Conservation (phyloP, 2,113 vertebrate genomes). For the Caranx ignobilis region DNA sequence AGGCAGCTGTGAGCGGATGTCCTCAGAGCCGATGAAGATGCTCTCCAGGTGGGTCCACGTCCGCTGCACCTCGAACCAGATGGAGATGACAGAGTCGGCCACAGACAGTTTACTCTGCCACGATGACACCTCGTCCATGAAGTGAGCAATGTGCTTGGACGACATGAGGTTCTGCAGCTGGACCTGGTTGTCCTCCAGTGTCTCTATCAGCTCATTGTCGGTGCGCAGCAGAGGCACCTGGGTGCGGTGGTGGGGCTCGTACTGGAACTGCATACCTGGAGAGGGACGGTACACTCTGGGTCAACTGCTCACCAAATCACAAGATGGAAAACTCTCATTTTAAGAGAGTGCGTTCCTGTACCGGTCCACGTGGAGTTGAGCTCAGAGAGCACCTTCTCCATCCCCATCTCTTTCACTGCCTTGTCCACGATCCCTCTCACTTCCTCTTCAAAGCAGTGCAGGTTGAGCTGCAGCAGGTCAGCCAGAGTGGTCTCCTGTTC, state of each 20-base stretch:
- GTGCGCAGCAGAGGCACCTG: conserved; percentile 85
- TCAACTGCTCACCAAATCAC: not conserved
- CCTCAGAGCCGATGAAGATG: conserved; percentile 96
- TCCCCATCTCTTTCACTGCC: conserved; percentile 78
- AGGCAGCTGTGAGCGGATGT: conserved; percentile 93
- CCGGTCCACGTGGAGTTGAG: conserved; percentile 79
- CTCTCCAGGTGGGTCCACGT: conserved; percentile 95
- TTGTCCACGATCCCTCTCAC: conserved; percentile 92
- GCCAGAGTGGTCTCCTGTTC: conserved; percentile 86
- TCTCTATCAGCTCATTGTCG: conserved; percentile 91
- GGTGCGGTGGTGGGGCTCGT: conserved; percentile 88
- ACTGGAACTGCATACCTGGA: conserved; percentile 89
- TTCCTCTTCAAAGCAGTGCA: conserved; percentile 93
- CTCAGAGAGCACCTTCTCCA: conserved; percentile 78
- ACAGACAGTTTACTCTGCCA: conserved; percentile 94
- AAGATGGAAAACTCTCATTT: not conserved
- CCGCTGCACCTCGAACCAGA: conserved; percentile 95
- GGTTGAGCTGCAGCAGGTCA: conserved; percentile 90
- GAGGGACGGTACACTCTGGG: not conserved
- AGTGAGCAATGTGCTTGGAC: conserved; percentile 91
- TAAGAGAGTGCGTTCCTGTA: conserved; percentile 7
- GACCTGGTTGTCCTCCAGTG: conserved; percentile 96
- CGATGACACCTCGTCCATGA: conserved; percentile 91
- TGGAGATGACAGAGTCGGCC: conserved; percentile 86
- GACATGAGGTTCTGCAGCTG: conserved; percentile 95